phyloP scores from a whole-genome alignment of 2,888 invertebrate genomes.

The Dione juno region DNA sequence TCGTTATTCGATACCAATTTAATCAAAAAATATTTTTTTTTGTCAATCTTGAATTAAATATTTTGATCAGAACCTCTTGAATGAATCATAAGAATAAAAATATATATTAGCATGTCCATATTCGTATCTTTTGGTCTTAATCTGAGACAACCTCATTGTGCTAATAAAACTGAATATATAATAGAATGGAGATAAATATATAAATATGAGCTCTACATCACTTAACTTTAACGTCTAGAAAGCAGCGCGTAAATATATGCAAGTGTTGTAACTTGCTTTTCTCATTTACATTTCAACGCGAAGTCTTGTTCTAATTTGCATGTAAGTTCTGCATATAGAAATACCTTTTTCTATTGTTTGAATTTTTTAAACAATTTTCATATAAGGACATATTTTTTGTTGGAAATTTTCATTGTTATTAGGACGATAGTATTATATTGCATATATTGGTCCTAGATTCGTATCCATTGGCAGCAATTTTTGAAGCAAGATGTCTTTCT shows the following conservation, averaged over 20 bases:
- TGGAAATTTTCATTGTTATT: slow-evolving; percentile 2
- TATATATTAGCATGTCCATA: no score
- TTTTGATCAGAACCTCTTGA: no score
- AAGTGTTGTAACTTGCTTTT: slow-evolving; percentile 27
- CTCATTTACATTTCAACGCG: slow-evolving; percentile 26
- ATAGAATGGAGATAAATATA: not conserved
- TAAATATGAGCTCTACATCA: slow-evolving; percentile 9
- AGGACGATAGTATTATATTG: not conserved
- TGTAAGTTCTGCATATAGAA: slow-evolving; percentile 18
- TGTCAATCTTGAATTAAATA: no score
- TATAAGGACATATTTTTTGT: not conserved
- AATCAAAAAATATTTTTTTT: not conserved
- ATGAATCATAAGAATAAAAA: no score
- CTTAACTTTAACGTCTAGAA: slow-evolving; percentile 12
- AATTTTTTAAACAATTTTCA: not conserved
- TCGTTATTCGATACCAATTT: no score
- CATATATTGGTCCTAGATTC: not conserved
- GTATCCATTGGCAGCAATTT: not conserved
- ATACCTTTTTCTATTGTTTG: not conserved
- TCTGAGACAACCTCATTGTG: no score
- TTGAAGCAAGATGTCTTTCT: not conserved
- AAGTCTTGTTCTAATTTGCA: slow-evolving; percentile 25
- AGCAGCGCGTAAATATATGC: slow-evolving; percentile 12
- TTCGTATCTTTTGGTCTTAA: no score
- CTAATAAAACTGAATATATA: no score